Conservation (phyloP, 2,797 vertebrate genomes). For the Siniperca obscura region DNA sequence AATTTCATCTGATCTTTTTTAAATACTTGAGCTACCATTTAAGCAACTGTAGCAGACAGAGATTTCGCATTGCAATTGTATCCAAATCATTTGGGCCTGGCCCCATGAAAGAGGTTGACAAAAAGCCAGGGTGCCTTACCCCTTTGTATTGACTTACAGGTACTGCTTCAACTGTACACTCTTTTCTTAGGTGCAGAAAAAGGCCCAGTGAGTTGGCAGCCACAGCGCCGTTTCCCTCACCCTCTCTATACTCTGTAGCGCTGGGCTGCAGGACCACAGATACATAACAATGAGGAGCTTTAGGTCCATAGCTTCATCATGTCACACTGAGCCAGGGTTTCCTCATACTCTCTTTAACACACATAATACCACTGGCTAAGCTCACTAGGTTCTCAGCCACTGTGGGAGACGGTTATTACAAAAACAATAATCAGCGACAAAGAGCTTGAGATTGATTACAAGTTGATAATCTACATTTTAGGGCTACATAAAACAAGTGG, state of each 20-base stretch:
- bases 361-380: slow-evolving; percentile 51
- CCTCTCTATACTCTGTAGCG: slow-evolving; percentile 45
- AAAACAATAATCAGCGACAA: slow-evolving; percentile 12
- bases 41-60: slow-evolving; percentile 74
- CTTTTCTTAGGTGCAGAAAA: slow-evolving; percentile 55
- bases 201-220: slow-evolving; percentile 56
- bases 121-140: slow-evolving; percentile 41
- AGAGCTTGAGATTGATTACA: slow-evolving; percentile 24
- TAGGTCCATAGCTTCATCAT: slow-evolving; percentile 71
- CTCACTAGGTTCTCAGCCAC: slow-evolving; percentile 51
- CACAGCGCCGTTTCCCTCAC: slow-evolving; percentile 30
- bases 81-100: slow-evolving; percentile 65
- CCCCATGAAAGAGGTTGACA: slow-evolving; percentile 54
- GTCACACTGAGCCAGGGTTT: slow-evolving; percentile 67
- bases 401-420: not conserved
- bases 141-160: slow-evolving; percentile 68
- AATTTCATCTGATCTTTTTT: slow-evolving; percentile 68
- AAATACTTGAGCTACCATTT: slow-evolving; percentile 73
- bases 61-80: slow-evolving; percentile 67
- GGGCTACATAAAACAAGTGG: not conserved
- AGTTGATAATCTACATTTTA: slow-evolving; percentile 21
- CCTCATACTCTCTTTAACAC: slow-evolving; percentile 59
- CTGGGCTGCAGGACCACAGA: slow-evolving; percentile 65
- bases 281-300: slow-evolving; percentile 78
- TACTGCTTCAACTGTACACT: slow-evolving; percentile 52